phyloP scores from a whole-genome alignment of 2,113 vertebrate species.

The Microcebus griseorufus region DNA sequence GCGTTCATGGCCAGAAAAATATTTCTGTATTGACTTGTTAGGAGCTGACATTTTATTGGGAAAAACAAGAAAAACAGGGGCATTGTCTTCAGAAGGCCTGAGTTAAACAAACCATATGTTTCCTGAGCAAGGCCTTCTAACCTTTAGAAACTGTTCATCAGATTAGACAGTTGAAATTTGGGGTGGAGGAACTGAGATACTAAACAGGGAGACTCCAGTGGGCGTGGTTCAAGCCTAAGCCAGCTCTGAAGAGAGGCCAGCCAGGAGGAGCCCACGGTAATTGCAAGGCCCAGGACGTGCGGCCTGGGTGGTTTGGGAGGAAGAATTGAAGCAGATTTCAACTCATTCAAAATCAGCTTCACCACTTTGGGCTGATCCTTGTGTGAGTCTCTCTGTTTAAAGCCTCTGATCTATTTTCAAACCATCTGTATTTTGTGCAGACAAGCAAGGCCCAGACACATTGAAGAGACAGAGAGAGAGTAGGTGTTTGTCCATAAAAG shows the following conservation, averaged over 20 bases:
- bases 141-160: not conserved
- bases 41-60: not conserved
- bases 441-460: not conserved
- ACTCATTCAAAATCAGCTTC: not conserved
- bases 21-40: slow-evolving; percentile 1
- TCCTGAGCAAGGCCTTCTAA: slow-evolving; percentile 2
- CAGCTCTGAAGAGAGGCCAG: not conserved
- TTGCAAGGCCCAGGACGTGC: accelerated
- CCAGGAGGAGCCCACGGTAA: not conserved
- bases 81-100: slow-evolving; percentile 14
- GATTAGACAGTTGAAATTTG: not conserved
- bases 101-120: slow-evolving; percentile 8
- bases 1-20: slow-evolving; percentile 8
- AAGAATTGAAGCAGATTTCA: not conserved
- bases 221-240: not conserved
- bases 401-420: not conserved
- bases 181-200: not conserved
- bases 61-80: slow-evolving; percentile 35
- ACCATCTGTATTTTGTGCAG: not conserved
- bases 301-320: not conserved
- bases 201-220: not conserved
- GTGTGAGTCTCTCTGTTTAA: not conserved
- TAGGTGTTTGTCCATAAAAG: not conserved
- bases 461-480: not conserved
- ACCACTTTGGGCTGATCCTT: not conserved